These are phyloP conservation scores for Phaedon cochleariae DNA, from an alignment of 2,888 invertebrate genomes.

Conservation along the genomic window DNA sequence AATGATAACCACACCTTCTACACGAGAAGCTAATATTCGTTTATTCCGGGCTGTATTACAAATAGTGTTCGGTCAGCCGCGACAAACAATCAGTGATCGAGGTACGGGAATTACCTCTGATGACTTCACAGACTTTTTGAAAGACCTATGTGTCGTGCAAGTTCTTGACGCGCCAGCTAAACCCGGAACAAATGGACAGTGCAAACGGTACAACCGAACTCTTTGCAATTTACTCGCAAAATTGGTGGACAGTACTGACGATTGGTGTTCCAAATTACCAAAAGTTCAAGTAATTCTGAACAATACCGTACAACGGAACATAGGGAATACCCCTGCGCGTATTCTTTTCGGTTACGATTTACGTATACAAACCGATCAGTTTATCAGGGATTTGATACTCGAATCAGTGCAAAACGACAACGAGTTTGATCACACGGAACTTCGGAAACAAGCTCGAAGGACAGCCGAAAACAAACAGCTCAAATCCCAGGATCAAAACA, in stretches of 20 bases:
- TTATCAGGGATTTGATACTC: slow-evolving; percentile 23
- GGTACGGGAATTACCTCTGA: slow-evolving; percentile 56
- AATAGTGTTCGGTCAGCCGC: slow-evolving; percentile 44
- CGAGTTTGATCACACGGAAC: slow-evolving; percentile 30
- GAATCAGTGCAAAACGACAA: too few relatives aligned
- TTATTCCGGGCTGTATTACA: slow-evolving; percentile 35
- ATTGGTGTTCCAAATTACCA: slow-evolving; percentile 48
- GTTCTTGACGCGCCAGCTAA: slow-evolving; percentile 47
- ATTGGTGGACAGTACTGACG: slow-evolving; percentile 48
- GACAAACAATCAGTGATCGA: slow-evolving; percentile 45
- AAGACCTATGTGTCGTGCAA: slow-evolving; percentile 51
- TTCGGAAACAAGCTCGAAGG: slow-evolving; percentile 24
- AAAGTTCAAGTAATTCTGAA: slow-evolving; percentile 47
- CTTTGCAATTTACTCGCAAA: slow-evolving; percentile 53
- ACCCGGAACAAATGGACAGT: slow-evolving; percentile 55
- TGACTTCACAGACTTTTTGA: slow-evolving; percentile 53
- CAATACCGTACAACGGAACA: slow-evolving; percentile 47
- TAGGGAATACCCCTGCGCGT: slow-evolving; percentile 40
- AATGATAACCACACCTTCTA: slow-evolving; percentile 44
- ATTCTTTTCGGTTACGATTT: slow-evolving; percentile 42
- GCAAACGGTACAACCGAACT: slow-evolving; percentile 51
- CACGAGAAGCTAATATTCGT: slow-evolving; percentile 42
- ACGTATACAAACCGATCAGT: slow-evolving; percentile 27
- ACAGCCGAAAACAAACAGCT: slow-evolving; percentile 27
- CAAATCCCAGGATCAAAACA: slow-evolving; percentile 44